A percentile compares a stretch with the other conserved stretches of the same genome.
These are phyloP conservation scores for Hyperopisus bebe DNA, from an alignment of 2,113 vertebrate genomes.

Conservation along the genomic window DNA sequence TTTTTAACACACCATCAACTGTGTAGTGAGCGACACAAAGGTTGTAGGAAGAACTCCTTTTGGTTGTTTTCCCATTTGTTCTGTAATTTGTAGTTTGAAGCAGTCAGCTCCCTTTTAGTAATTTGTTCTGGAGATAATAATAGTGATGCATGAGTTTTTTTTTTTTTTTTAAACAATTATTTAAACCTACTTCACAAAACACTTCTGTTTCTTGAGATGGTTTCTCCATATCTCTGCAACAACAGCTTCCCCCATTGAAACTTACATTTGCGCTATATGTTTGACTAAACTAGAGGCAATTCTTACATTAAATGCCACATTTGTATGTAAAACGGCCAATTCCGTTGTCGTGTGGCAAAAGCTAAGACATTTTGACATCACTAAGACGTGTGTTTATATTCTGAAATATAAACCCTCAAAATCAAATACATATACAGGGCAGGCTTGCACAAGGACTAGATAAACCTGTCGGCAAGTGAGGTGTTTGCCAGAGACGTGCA, in stretches of 20 bases:
- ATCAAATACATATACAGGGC: background rate
- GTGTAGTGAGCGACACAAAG: background rate
- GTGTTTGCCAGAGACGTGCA: background rate
- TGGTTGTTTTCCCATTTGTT: background rate
- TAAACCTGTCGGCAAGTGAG: background rate
- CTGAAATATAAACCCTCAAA: background rate
- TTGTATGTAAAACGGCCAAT: background rate
- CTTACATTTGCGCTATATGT: background rate
- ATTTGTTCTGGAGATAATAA: background rate
- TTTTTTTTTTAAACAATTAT: background rate
- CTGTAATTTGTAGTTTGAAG: background rate
- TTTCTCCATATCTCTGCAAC: background rate
- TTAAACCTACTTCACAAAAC: background rate
- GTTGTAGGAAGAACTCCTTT: background rate
- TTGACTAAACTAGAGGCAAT: background rate
- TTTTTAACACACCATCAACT: background rate
- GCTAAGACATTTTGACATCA: background rate
- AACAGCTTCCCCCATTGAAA: background rate
- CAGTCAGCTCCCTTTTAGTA: background rate
- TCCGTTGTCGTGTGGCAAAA: background rate
- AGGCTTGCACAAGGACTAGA: background rate
- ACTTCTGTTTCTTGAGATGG: background rate
- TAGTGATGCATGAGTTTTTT: background rate
- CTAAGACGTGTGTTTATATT: background rate
- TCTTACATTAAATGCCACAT: background rate